phyloP scores from a whole-genome alignment of 2,888 invertebrate genomes.

The Cacoxenus indagator region DNA sequence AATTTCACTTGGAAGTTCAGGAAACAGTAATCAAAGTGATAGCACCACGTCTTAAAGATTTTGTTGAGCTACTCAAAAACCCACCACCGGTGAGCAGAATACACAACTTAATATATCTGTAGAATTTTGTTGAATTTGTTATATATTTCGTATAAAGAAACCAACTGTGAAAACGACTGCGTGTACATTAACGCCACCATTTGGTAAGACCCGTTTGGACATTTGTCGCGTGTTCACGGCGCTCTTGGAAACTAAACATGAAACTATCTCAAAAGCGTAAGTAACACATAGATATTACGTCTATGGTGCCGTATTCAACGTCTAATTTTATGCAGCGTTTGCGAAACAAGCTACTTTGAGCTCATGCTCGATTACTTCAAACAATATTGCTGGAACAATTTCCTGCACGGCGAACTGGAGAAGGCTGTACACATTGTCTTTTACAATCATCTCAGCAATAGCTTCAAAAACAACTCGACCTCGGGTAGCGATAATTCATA shows the following conservation, averaged over 20 bases:
- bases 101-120: not conserved
- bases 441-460: conserved; percentile 64
- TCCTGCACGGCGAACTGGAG: conserved; percentile 92
- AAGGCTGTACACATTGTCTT: conserved; percentile 83
- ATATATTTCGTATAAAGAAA: conserved; percentile 70
- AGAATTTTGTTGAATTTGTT: not conserved
- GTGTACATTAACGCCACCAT: conserved; percentile 80
- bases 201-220: conserved; percentile 85
- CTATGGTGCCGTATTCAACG: not conserved
- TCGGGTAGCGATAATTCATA: conserved; percentile 53
- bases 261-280: conserved; percentile 79
- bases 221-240: conserved; percentile 84
- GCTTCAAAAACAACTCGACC: conserved; percentile 63
- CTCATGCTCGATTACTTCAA: conserved; percentile 89
- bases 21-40: conserved; percentile 77
- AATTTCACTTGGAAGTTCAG: conserved; percentile 75
- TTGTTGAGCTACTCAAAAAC: conserved; percentile 77
- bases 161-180: conserved; percentile 78
- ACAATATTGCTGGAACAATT: conserved; percentile 93
- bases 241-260: conserved; percentile 80
- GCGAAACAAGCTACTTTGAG: conserved; percentile 74
- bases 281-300: conserved; percentile 43
- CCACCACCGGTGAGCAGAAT: conserved; percentile 81
- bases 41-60: conserved; percentile 77
- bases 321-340: conserved; percentile 53